Conservation (phyloP, 2,797 vertebrate genomes). For the Anguilla marmorata region DNA sequence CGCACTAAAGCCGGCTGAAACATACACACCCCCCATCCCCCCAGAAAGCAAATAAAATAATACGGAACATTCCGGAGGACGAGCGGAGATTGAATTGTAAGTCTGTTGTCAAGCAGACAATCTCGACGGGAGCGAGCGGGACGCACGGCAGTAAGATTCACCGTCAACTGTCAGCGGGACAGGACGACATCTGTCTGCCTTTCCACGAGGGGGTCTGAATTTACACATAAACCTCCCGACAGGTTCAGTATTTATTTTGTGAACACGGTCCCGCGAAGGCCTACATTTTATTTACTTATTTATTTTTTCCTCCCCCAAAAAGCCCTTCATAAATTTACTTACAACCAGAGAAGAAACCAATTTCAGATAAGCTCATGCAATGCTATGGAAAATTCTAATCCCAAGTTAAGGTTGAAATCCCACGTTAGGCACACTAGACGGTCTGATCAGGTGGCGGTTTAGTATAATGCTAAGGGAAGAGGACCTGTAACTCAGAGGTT, state of each 20-base stretch:
- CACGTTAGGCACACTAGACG: background rate
- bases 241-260: background rate
- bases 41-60: background rate
- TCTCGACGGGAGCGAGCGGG: background rate
- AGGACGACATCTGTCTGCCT: background rate
- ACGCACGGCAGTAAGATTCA: background rate
- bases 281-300: background rate
- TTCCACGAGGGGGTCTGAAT: background rate
- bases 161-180: background rate
- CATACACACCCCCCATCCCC: background rate
- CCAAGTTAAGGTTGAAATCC: background rate
- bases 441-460: background rate
- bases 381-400: background rate
- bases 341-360: background rate
- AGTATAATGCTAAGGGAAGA: background rate
- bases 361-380: background rate
- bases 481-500: background rate
- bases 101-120: background rate
- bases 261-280: background rate
- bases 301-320: background rate
- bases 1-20: slow-evolving; percentile 1
- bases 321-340: background rate
- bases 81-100: background rate
- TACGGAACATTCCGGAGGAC: background rate
- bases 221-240: background rate